A percentile compares a stretch with the other conserved stretches of the same genome.
These are phyloP conservation scores for Turritopsis rubra DNA, from an alignment of 30 jellyfish, hydroid and myxozoan species.

Conservation along the genomic window DNA sequence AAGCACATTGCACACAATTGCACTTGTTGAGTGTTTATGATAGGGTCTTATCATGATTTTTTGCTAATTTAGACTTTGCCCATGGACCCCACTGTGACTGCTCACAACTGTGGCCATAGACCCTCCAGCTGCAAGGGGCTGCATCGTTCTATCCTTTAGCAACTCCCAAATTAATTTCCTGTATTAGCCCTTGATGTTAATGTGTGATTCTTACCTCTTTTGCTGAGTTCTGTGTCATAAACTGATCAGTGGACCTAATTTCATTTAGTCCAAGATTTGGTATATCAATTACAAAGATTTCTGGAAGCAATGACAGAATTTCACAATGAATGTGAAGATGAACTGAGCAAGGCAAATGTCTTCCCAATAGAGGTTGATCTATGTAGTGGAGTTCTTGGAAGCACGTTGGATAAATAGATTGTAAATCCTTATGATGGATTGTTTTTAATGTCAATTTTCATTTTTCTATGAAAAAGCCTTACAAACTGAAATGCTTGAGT, in stretches of 20 bases:
- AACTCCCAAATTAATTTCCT: neutral
- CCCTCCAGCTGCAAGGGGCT: too few relatives aligned
- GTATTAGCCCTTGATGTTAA: too few relatives aligned
- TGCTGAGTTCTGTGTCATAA: neutral
- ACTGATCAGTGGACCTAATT: neutral
- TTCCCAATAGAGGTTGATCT: slow-evolving; percentile 97
- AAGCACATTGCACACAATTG: too few relatives aligned
- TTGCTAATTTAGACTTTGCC: too few relatives aligned
- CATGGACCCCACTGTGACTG: too few relatives aligned
- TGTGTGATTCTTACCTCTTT: neutral
- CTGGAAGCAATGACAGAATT: slow-evolving; percentile 83
- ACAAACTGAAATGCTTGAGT: too few relatives aligned
- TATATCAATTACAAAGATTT: slow-evolving; percentile 75
- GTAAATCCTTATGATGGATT: neutral
- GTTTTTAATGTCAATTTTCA: neutral
- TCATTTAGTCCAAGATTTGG: slow-evolving; percentile 88
- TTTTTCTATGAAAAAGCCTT: too few relatives aligned
- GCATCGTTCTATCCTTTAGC: too few relatives aligned
- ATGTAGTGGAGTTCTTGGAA: slow-evolving; percentile 68
- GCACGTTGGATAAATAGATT: slow-evolving; percentile 19
- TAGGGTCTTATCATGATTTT: too few relatives aligned
- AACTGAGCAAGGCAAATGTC: slow-evolving; percentile 77
- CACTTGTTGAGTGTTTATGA: too few relatives aligned
- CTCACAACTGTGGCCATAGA: too few relatives aligned
- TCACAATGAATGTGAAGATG: slow-evolving; percentile 86